These are phyloP conservation scores for Neodiprion virginianus DNA, from an alignment of 1,140 invertebrate species.

Conservation along the genomic window DNA sequence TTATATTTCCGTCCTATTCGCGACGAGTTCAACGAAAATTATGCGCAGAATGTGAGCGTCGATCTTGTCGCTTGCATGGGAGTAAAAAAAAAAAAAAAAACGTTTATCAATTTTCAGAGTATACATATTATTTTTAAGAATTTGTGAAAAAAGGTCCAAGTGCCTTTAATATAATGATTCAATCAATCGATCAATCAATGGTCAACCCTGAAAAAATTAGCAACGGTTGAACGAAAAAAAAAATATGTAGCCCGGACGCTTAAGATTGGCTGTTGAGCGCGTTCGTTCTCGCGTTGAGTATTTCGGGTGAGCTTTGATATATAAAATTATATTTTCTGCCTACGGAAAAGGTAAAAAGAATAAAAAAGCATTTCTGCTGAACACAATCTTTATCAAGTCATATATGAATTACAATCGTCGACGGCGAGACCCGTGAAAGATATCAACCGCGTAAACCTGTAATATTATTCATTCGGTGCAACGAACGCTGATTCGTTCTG, in stretches of 20 bases:
- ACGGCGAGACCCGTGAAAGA: not conserved
- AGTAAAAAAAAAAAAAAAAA: too few species aligned
- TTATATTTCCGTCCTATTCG: not conserved
- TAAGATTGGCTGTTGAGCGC: too few species aligned
- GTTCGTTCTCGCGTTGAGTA: too few species aligned
- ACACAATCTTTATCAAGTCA: too few species aligned
- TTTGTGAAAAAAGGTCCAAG: conserved; percentile 2
- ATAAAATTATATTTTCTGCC: too few species aligned
- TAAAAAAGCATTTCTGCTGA: too few species aligned
- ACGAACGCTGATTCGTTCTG: not conserved
- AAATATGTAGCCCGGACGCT: too few species aligned
- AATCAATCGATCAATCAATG: not conserved
- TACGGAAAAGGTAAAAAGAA: too few species aligned
- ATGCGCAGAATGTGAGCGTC: not conserved
- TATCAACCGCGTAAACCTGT: not conserved
- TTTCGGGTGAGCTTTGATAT: too few species aligned
- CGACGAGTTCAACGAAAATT: conserved; percentile 1
- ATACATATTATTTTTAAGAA: not conserved
- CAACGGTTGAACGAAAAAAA: too few species aligned
- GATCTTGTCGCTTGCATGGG: not conserved
- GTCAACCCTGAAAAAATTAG: not conserved
- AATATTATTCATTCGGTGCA: not conserved
- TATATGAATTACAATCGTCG: not conserved
- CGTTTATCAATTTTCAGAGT: not conserved
- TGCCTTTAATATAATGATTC: not conserved